phyloP scores from a whole-genome alignment of 2,797 vertebrate species.

The Garrulus glandarius region DNA sequence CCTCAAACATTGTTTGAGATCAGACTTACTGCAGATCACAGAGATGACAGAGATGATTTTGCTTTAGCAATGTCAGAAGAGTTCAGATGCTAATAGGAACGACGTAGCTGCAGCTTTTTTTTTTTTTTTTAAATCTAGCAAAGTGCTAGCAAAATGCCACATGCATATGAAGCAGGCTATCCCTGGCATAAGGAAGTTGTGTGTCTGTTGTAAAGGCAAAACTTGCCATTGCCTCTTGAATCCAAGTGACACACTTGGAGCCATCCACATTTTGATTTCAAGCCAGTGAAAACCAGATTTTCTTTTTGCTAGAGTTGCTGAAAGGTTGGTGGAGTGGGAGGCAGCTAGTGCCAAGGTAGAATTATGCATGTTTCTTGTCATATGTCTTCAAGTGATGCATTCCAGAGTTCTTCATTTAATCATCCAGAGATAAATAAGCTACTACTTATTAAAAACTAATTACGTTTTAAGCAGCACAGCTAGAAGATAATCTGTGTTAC shows the following conservation, averaged over 20 bases:
- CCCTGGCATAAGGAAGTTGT: not conserved
- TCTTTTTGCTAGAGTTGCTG: not conserved
- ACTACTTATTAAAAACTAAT: slow-evolving; percentile 22
- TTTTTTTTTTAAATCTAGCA: not conserved
- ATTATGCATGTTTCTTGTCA: not conserved
- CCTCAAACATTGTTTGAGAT: not conserved
- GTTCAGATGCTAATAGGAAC: not conserved
- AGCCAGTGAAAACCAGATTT: not conserved
- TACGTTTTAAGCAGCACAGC: slow-evolving; percentile 7
- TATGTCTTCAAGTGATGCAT: slow-evolving; percentile 32
- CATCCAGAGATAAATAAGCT: slow-evolving; percentile 34
- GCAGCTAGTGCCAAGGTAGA: slow-evolving; percentile 6
- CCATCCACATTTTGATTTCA: not conserved
- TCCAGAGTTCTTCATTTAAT: slow-evolving; percentile 36
- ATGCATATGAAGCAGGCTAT: not conserved
- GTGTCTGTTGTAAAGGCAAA: not conserved
- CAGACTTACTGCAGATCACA: not conserved
- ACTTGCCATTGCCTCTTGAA: not conserved
- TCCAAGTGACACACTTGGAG: not conserved
- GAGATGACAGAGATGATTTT: not conserved
- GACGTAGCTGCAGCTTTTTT: not conserved
- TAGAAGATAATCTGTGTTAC: slow-evolving; percentile 11
- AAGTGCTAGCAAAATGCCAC: not conserved
- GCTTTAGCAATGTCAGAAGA: not conserved
- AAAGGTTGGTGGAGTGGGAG: not conserved